Evolutionary conservation across 2,888 invertebrate genomes (phyloP), one percentile per base, ranked within the genome.

Genomic region (Lasius platythorax): DNA sequence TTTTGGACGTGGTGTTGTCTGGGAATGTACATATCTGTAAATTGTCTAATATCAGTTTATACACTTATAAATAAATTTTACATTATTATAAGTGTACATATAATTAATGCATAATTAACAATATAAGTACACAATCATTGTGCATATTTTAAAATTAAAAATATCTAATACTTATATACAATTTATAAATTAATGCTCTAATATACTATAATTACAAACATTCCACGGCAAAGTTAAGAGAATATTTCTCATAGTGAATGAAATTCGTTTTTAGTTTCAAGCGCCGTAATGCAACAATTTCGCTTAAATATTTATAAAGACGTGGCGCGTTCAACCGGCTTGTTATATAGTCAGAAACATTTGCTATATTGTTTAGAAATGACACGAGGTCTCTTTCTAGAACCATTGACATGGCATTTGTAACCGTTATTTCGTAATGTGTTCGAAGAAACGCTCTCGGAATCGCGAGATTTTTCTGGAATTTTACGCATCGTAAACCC

Each of bases 21-120:
- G 23, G 23, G 23, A 23, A 50, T 2, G 40, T 33, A 15, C 8
- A 28, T 3, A 61, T 58, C 28, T n/a, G 18, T 40, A 30, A 73
- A 73, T 73, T 6, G 18, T 30, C 9, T 64, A 43, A 63, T 4
- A 28, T 5, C 46, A 46, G 5, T 46, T 37, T 15, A 11, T 18
- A 15, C 9, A 28, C 3, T n/a, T 15, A 15, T 18, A 5, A 23
- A 8, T 28, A 18, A 73, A 58, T 73, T 11, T 75, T 64, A 63
- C 2, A 30, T 46, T 64, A 64, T 64, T 3, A 30, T 43, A 64
- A 74, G 33, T 28, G 9, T 63, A n/a, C n/a, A n/a, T 40, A 46
- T 15, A 46, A 46, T 18, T 63, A 63, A 82, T 33, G 28, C 37
- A 50, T 23, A 76, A 50, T 50, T 50, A 50, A 18, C 18, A 84